Conservation (phyloP, 2,797 vertebrate genomes). For the Protonibea diacanthus region DNA sequence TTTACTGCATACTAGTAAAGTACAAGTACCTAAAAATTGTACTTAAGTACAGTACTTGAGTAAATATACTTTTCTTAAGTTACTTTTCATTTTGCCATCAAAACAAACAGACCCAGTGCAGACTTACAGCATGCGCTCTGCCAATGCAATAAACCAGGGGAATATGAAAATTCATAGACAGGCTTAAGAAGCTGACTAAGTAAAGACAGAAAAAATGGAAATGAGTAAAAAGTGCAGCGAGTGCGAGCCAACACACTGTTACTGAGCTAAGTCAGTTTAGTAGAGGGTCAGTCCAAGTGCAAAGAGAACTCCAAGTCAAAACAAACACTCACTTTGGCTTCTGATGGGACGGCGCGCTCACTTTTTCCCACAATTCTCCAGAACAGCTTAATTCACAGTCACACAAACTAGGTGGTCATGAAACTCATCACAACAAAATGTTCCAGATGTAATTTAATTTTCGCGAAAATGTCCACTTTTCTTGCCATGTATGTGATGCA, state of each 20-base stretch:
- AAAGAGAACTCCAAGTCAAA: slow-evolving; percentile 82
- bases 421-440: slow-evolving; percentile 67
- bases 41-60: background rate
- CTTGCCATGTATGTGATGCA: slow-evolving; percentile 36
- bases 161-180: slow-evolving; percentile 60
- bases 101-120: slow-evolving; percentile 9
- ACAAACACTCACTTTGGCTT: slow-evolving; percentile 76
- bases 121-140: slow-evolving; percentile 36
- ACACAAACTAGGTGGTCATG: slow-evolving; percentile 70
- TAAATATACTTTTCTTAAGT: background rate
- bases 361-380: slow-evolving; percentile 75
- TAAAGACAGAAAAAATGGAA: slow-evolving; percentile 66
- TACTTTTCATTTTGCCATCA: background rate
- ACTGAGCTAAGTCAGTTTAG: slow-evolving; percentile 73
- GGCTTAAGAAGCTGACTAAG: slow-evolving; percentile 85
- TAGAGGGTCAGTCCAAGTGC: slow-evolving; percentile 77
- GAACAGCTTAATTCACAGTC: slow-evolving; percentile 66
- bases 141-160: slow-evolving; percentile 64
- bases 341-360: slow-evolving; percentile 70
- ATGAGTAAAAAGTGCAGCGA: slow-evolving; percentile 43
- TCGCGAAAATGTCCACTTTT: slow-evolving; percentile 51
- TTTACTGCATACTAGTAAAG: background rate
- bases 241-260: slow-evolving; percentile 68
- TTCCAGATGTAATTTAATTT: slow-evolving; percentile 71
- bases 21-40: background rate